Conservation (phyloP, 2,888 invertebrate species). For the Artemia sp. region DNA sequence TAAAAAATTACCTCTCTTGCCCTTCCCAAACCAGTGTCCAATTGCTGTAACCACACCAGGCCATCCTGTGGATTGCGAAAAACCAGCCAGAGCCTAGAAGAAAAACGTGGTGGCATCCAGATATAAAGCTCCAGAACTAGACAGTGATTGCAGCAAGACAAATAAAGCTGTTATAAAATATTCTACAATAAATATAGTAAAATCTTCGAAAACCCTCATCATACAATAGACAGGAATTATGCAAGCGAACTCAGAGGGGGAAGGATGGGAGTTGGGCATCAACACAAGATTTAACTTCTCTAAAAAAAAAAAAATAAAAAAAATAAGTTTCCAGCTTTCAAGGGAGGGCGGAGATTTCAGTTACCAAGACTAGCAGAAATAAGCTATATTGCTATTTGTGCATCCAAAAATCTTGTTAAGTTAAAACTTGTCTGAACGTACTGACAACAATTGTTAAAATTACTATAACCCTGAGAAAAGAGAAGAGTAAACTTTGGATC, state of each 20-base stretch:
- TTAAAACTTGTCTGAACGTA: no score
- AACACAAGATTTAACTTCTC: no score
- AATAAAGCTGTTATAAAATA: not conserved
- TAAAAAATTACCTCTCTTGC: slow-evolving; percentile 47
- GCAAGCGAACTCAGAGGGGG: not conserved
- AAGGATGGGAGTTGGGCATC: no score
- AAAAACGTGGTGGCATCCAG: slow-evolving; percentile 17
- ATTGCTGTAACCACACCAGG: slow-evolving; percentile 83
- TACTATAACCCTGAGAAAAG: no score
- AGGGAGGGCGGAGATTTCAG: no score
- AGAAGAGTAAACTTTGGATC: no score
- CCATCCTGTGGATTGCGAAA: slow-evolving; percentile 88
- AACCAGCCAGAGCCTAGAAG: slow-evolving; percentile 54
- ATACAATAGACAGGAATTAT: not conserved
- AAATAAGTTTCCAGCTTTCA: no score
- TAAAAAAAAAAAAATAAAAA: no score
- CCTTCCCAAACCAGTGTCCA: slow-evolving; percentile 92
- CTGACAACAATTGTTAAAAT: no score
- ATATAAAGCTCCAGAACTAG: slow-evolving; percentile 56
- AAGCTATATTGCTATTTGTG: no score
- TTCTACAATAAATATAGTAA: slow-evolving; percentile 20
- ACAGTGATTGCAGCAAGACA: slow-evolving; percentile 43
- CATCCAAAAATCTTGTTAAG: no score
- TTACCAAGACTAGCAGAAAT: no score
- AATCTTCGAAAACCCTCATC: not conserved